A percentile compares a stretch with the other conserved stretches of the same genome.
Evolutionary conservation across 2,888 invertebrate genomes (phyloP).

Genomic region (Seira musarum): DNA sequence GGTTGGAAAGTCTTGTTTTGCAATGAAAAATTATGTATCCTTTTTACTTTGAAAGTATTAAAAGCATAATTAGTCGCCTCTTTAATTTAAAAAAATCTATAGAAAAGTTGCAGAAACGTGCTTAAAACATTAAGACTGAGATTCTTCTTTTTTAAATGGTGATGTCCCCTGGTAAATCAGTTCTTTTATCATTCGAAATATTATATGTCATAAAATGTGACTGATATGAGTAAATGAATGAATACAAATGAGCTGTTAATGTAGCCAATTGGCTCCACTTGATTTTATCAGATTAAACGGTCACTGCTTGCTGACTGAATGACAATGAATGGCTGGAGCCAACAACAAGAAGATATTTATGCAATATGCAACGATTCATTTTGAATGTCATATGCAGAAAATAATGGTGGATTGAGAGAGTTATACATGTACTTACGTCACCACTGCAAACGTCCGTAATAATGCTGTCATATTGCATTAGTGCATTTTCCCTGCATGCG

Average conservation of each 20-base stretch:
- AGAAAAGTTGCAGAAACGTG: neutral
- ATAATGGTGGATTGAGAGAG: neutral
- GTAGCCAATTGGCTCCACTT: slow-evolving; percentile 62
- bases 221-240: slow-evolving; percentile 45
- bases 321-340: slow-evolving; percentile 13
- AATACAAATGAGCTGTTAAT: slow-evolving; percentile 63
- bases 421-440: no score
- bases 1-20: neutral
- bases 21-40: neutral
- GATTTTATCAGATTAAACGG: slow-evolving; percentile 57
- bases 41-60: neutral
- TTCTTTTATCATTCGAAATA: neutral
- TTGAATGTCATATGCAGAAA: slow-evolving; percentile 16
- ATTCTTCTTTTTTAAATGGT: neutral
- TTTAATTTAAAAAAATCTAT: neutral
- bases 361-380: neutral
- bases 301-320: slow-evolving; percentile 12
- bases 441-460: no score
- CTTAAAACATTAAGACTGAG: no score
- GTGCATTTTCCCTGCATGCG: slow-evolving; percentile 13
- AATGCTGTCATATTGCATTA: slow-evolving; percentile 13
- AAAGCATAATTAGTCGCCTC: neutral
- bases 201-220: neutral
- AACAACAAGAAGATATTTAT: neutral
- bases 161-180: neutral